These are phyloP conservation scores for Lepidurus packardi DNA, from an alignment of 1,140 invertebrate species.

Conservation along the genomic window DNA sequence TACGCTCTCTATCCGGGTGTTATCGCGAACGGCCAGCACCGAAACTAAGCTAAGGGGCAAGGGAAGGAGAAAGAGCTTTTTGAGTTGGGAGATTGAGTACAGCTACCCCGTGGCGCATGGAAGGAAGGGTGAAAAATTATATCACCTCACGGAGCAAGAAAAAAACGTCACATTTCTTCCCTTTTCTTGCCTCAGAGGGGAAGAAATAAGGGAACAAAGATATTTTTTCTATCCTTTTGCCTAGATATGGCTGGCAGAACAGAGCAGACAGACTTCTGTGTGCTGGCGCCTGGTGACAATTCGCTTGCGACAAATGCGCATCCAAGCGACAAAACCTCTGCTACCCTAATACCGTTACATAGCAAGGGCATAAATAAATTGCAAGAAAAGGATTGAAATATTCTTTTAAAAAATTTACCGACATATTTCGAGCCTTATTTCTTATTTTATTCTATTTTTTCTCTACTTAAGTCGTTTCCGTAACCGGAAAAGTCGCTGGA, in stretches of 20 bases:
- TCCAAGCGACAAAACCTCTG: conserved; percentile 18
- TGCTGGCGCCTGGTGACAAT: conserved; percentile 12
- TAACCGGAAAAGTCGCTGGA: too few relatives aligned
- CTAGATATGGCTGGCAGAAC: conserved; percentile 1
- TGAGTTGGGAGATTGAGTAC: neutral
- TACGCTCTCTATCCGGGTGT: neutral
- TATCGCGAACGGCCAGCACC: neutral
- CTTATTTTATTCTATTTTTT: too few relatives aligned
- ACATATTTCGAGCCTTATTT: neutral
- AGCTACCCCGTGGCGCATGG: neutral
- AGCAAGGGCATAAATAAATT: neutral
- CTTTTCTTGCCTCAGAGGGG: neutral
- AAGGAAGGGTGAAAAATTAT: conserved; percentile 6
- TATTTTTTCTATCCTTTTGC: neutral
- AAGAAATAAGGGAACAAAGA: conserved; percentile 9
- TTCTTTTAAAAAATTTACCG: neutral
- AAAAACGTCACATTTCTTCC: neutral
- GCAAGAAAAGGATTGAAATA: neutral
- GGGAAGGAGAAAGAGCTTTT: neutral
- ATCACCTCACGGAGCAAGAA: neutral
- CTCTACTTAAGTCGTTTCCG: too few relatives aligned
- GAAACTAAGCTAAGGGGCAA: neutral
- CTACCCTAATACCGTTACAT: conserved; percentile 1
- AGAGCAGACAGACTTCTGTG: conserved; percentile 17
- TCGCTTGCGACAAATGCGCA: conserved; percentile 20